Evolutionary conservation across 2,888 invertebrate species (phyloP).

Genomic region (Marronus borbonicus): DNA sequence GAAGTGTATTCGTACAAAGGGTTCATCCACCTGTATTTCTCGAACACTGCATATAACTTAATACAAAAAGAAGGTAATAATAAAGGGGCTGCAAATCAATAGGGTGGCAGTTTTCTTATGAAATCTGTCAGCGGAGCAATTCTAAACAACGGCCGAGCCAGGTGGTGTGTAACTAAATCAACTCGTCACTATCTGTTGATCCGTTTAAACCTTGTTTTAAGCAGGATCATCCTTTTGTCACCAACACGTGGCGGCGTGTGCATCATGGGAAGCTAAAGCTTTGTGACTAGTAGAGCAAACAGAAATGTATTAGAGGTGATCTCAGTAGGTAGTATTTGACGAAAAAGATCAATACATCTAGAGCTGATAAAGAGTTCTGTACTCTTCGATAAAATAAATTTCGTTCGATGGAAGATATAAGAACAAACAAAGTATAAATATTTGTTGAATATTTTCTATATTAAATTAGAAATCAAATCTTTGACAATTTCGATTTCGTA

Average conservation of each 20-base stretch:
- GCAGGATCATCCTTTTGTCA: constrained; percentile 55
- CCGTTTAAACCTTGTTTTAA: constrained; percentile 50
- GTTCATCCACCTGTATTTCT: neutral
- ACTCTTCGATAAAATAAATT: constrained; percentile 6
- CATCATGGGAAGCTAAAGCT: constrained; percentile 46
- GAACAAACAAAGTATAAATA: too few species aligned
- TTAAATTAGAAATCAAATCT: too few species aligned
- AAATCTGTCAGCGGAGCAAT: constrained; percentile 46
- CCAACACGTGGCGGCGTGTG: constrained; percentile 55
- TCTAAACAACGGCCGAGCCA: constrained; percentile 49
- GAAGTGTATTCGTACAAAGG: too few species aligned
- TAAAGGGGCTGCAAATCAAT: constrained; percentile 30
- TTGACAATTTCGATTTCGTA: too few species aligned
- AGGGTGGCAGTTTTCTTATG: constrained; percentile 37
- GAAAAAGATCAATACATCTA: constrained; percentile 42
- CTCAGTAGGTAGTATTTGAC: constrained; percentile 30
- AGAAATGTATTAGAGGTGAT: constrained; percentile 44
- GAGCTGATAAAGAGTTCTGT: constrained; percentile 12
- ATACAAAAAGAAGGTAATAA: constrained; percentile 11
- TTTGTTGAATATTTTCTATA: too few species aligned
- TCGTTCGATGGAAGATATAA: too few species aligned
- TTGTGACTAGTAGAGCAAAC: constrained; percentile 44
- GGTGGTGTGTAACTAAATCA: constrained; percentile 54
- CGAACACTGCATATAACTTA: neutral
- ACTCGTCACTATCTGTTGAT: constrained; percentile 52